Evolutionary conservation across 2,797 vertebrate genomes (phyloP), one percentile per base, ranked within the genome.

Genomic region (Gymnopithys bicolor): DNA sequence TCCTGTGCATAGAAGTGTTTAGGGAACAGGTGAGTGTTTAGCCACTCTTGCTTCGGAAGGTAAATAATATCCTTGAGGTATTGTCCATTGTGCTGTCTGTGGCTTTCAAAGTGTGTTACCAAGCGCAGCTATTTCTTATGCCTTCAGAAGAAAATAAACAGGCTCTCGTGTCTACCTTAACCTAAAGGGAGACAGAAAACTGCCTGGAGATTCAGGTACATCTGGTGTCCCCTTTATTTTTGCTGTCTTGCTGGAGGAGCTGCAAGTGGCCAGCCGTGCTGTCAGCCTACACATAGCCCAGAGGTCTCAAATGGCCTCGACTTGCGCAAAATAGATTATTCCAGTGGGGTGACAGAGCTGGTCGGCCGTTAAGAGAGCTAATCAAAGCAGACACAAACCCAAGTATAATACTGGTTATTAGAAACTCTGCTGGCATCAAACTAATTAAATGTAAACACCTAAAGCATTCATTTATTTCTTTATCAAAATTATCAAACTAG

Each of bases 401-500:
- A 95, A 89, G 68, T 94, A 33, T 84, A 92, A 43, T 94, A 80
- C 45, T 41, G 53, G 58, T 91, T 95, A 67, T 93, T 90, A 89
- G 69, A 95, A 96, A 93, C 89, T 90, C 90, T 77, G 51, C 74
- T 96, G 91, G 88, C 52, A 86, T 75, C 77, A 70, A 35, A n/a
- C 74, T 97, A 93, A 95, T 93, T 94, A 88, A 96, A 91, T 48
- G 28, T 84, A 96, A 97, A 95, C 79, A 96, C 89, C 84, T 81
- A 87, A 96, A 96, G 88, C 73, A 37, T 94, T 96, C 53, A 70
- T 97, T 95, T 94, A 84, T 93, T 96, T 93, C 48, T 92, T 95
- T 91, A 91, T 69, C 82, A 92, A 89, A 93, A 95, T 94, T 88
- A 93, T 84, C 82, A 93, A 35, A 93, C 70, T 94, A 45, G 49